These are phyloP conservation scores for Chironomus striatipennis DNA, from an alignment of 1,140 invertebrate species.

Conservation along the genomic window DNA sequence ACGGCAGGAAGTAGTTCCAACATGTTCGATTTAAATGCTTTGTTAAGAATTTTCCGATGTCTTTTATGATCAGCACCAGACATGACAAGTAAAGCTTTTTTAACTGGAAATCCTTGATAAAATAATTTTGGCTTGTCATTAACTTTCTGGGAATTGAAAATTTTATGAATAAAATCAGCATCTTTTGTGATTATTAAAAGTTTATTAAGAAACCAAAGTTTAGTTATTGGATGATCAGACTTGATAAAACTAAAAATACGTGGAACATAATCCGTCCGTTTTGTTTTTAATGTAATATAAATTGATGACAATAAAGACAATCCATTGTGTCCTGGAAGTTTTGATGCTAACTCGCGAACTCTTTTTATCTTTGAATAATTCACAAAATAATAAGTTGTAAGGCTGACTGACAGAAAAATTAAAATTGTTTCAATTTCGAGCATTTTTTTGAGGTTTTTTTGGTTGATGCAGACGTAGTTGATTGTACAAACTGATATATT, in stretches of 20 bases:
- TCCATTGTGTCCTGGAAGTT: neutral
- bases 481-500: too few species aligned
- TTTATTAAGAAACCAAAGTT: neutral
- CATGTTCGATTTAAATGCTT: slow-evolving; percentile 2
- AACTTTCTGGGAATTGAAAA: neutral
- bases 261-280: too few species aligned
- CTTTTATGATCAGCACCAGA: neutral
- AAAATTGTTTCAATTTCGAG: too few species aligned
- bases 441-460: too few species aligned
- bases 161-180: neutral
- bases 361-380: too few species aligned
- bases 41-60: slow-evolving; percentile 8
- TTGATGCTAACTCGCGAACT: too few species aligned
- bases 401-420: too few species aligned
- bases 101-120: neutral
- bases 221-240: neutral
- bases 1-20: neutral
- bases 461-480: too few species aligned
- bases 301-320: neutral
- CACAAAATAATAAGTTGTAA: too few species aligned
- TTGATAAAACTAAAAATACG: neutral
- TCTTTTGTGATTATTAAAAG: neutral
- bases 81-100: neutral
- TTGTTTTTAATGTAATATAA: neutral
- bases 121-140: neutral